Conservation (phyloP, 1,140 invertebrate genomes). For the Cherax destructor region DNA sequence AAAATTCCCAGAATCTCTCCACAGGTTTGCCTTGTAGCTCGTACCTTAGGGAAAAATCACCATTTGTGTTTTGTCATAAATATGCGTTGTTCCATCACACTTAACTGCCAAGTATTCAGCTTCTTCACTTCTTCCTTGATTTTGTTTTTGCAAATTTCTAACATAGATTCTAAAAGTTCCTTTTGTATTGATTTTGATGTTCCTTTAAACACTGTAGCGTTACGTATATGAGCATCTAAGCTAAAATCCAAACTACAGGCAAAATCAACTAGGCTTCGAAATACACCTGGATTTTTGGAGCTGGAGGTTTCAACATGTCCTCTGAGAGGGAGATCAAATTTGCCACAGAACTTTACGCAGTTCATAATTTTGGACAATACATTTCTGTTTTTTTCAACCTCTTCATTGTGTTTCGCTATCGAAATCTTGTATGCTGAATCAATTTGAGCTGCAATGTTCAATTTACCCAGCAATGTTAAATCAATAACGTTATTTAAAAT, state of each 20-base stretch:
- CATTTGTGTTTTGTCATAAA: conserved; percentile 41
- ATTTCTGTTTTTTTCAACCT: too few relatives aligned
- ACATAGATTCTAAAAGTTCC: too few relatives aligned
- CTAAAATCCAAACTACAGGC: not conserved
- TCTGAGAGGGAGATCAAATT: conserved; percentile 9
- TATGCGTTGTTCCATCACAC: conserved; percentile 52
- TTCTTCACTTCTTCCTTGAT: conserved; percentile 26
- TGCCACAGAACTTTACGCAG: not conserved
- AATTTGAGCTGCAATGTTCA: too few relatives aligned
- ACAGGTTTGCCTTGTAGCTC: not conserved
- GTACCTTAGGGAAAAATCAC: conserved; percentile 51
- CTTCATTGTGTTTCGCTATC: too few relatives aligned
- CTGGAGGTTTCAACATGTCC: not conserved
- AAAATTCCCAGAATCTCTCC: conserved; percentile 44
- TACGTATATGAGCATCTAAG: conserved; percentile 27
- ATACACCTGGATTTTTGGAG: not conserved
- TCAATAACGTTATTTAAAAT: too few relatives aligned
- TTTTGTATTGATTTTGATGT: too few relatives aligned
- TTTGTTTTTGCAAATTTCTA: too few relatives aligned
- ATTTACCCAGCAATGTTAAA: too few relatives aligned
- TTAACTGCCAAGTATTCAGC: conserved; percentile 54
- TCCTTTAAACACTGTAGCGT: conserved; percentile 51
- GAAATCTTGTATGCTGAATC: too few relatives aligned
- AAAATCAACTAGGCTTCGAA: too few relatives aligned
- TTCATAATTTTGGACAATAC: too few relatives aligned